phyloP scores from a whole-genome alignment of 1,140 invertebrate genomes.

The Anadara kagoshimensis region DNA sequence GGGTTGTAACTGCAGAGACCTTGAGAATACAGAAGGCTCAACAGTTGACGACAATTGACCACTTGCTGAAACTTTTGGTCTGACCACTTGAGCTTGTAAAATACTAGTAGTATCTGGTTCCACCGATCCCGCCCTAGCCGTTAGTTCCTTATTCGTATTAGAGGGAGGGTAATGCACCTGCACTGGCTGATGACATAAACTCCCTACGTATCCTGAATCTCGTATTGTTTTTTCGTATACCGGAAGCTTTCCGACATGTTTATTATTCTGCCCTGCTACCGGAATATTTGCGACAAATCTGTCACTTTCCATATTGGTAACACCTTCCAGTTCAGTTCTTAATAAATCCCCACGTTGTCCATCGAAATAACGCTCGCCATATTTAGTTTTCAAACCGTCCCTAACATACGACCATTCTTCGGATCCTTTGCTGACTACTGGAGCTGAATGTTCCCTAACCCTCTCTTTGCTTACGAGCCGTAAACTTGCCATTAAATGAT shows the following conservation, averaged over 20 bases:
- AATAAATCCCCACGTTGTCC: slow-evolving; percentile 26
- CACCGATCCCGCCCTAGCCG: too few species aligned
- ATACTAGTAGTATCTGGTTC: background rate
- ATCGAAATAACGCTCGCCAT: slow-evolving; percentile 27
- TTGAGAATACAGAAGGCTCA: background rate
- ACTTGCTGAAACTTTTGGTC: slow-evolving; percentile 11
- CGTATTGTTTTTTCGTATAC: too few species aligned
- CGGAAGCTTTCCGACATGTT: too few species aligned
- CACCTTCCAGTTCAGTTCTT: slow-evolving; percentile 9
- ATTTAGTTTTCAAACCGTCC: slow-evolving; percentile 26
- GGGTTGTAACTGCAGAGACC: slow-evolving; percentile 1
- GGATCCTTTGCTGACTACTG: slow-evolving; percentile 6
- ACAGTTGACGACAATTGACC: background rate
- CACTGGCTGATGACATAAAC: background rate
- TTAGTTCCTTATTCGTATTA: background rate
- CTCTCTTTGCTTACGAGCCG: slow-evolving; percentile 21
- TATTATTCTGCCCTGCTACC: background rate
- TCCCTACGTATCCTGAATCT: background rate
- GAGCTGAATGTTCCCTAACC: background rate
- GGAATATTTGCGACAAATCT: slow-evolving; percentile 2
- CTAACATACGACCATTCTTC: slow-evolving; percentile 34
- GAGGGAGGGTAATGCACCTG: background rate
- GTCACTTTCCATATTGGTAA: background rate
- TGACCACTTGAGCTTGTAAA: slow-evolving; percentile 12
- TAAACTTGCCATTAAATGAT: slow-evolving; percentile 30